Percentiles rank a stretch among this genome's conserved stretches.
These are phyloP conservation scores for Oscheius sp. DNA, from an alignment of 2,888 invertebrate species.

Conservation along the genomic window DNA sequence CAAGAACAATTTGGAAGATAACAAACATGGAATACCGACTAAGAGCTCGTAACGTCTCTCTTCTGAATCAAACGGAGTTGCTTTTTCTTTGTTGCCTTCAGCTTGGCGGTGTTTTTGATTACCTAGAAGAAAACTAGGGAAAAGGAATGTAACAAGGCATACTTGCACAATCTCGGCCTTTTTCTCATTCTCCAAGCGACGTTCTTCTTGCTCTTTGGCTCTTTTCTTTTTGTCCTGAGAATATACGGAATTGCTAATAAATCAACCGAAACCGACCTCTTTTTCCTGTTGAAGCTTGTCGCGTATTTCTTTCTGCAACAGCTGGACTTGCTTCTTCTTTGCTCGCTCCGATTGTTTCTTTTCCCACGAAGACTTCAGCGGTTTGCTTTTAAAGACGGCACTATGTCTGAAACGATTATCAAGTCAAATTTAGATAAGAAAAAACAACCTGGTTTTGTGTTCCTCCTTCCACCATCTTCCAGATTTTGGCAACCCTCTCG, in stretches of 20 bases:
- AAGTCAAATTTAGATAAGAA: not conserved
- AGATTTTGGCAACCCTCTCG: slow-evolving; percentile 31
- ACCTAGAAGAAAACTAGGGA: slow-evolving; percentile 42
- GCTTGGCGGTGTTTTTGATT: slow-evolving; percentile 67
- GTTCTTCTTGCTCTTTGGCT: slow-evolving; percentile 65
- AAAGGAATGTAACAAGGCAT: not conserved
- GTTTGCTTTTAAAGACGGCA: slow-evolving; percentile 58
- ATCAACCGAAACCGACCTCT: slow-evolving; percentile 10
- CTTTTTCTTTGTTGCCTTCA: slow-evolving; percentile 69
- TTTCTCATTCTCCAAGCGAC: slow-evolving; percentile 65
- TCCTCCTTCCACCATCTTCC: slow-evolving; percentile 41
- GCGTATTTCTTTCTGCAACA: slow-evolving; percentile 48
- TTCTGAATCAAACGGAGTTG: slow-evolving; percentile 67
- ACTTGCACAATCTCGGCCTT: slow-evolving; percentile 70
- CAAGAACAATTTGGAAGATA: slow-evolving; percentile 7
- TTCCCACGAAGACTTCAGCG: slow-evolving; percentile 57
- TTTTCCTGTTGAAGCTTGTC: slow-evolving; percentile 37
- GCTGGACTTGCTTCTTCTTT: slow-evolving; percentile 55
- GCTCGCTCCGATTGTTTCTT: slow-evolving; percentile 64
- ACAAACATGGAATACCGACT: not conserved
- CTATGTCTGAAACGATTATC: slow-evolving; percentile 45
- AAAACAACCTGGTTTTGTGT: slow-evolving; percentile 32
- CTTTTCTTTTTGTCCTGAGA: slow-evolving; percentile 50
- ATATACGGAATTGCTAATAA: not conserved
- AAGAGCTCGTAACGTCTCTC: slow-evolving; percentile 51